phyloP scores from a whole-genome alignment of 2,888 invertebrate genomes.

The Merodon equestris region DNA sequence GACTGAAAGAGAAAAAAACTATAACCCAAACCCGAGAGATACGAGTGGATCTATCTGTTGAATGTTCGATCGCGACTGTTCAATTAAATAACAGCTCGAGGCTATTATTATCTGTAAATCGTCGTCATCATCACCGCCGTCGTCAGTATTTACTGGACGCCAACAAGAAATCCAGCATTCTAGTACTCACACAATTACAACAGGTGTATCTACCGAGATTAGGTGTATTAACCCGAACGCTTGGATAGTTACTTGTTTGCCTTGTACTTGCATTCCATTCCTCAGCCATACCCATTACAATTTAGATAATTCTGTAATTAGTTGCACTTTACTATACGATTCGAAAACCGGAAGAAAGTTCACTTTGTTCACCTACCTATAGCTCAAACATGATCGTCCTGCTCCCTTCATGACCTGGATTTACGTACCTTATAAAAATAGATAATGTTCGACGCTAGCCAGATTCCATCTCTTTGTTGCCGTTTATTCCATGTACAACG shows the following conservation, averaged over 20 bases:
- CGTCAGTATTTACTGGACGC: conserved; percentile 34
- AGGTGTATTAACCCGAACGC: conserved; percentile 25
- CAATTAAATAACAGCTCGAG: conserved; percentile 59
- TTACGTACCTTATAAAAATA: conserved; percentile 18
- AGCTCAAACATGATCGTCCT: too few relatives aligned
- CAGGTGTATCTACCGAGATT: background rate
- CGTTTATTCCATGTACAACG: conserved; percentile 23
- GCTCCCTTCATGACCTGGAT: conserved; percentile 12
- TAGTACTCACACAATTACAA: conserved; percentile 10
- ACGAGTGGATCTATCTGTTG: conserved; percentile 61
- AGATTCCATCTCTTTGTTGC: conserved; percentile 4
- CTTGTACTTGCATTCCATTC: conserved; percentile 62
- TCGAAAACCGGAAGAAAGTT: too few relatives aligned
- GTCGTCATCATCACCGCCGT: conserved; percentile 32
- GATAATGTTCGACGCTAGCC: conserved; percentile 19
- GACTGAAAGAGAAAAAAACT: conserved; percentile 8
- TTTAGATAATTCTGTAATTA: background rate
- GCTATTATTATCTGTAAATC: conserved; percentile 64
- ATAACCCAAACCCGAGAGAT: conserved; percentile 22
- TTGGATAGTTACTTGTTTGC: conserved; percentile 50
- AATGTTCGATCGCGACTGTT: conserved; percentile 64
- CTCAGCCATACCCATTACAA: too few relatives aligned
- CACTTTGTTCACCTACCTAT: too few relatives aligned
- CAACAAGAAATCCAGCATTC: conserved; percentile 36
- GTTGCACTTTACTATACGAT: background rate